These are phyloP conservation scores for Abscondita cerata DNA, from an alignment of 2,888 invertebrate species.

Conservation along the genomic window DNA sequence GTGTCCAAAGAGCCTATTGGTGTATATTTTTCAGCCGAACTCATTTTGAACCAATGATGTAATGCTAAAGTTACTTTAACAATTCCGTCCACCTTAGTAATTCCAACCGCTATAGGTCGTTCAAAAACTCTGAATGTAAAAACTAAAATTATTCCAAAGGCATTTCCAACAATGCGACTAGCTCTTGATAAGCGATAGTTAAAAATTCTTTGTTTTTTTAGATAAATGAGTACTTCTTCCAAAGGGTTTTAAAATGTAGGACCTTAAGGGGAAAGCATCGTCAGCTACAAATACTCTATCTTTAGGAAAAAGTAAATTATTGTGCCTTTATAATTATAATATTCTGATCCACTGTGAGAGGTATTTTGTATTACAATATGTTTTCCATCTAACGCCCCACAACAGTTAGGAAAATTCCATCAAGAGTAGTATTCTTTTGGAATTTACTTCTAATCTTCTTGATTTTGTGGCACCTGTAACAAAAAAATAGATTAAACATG, in stretches of 20 bases:
- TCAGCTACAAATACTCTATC: conserved; percentile 10
- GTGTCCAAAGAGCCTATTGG: conserved; percentile 27
- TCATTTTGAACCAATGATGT: conserved; percentile 35
- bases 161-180: conserved; percentile 28
- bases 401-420: too few relatives aligned
- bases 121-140: conserved; percentile 24
- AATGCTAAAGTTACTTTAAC: conserved; percentile 16
- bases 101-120: conserved; percentile 20
- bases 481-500: too few relatives aligned
- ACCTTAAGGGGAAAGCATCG: conserved; percentile 31
- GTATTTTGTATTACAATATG: too few relatives aligned
- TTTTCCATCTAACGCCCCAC: too few relatives aligned
- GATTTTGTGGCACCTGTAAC: too few relatives aligned
- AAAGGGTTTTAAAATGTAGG: conserved; percentile 30
- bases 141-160: conserved; percentile 6
- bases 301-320: conserved; percentile 5
- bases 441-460: too few relatives aligned
- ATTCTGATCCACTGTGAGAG: too few relatives aligned
- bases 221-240: conserved; percentile 23
- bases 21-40: conserved; percentile 25
- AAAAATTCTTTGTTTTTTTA: conserved; percentile 31
- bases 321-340: too few relatives aligned
- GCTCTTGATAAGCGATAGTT: conserved; percentile 30
- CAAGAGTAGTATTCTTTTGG: too few relatives aligned
- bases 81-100: conserved; percentile 26